A percentile compares a stretch with the other conserved stretches of the same genome.
These are phyloP conservation scores for Apostichopus californicus DNA, from an alignment of 35 echinoderm and acorn worm genomes.

Conservation along the genomic window DNA sequence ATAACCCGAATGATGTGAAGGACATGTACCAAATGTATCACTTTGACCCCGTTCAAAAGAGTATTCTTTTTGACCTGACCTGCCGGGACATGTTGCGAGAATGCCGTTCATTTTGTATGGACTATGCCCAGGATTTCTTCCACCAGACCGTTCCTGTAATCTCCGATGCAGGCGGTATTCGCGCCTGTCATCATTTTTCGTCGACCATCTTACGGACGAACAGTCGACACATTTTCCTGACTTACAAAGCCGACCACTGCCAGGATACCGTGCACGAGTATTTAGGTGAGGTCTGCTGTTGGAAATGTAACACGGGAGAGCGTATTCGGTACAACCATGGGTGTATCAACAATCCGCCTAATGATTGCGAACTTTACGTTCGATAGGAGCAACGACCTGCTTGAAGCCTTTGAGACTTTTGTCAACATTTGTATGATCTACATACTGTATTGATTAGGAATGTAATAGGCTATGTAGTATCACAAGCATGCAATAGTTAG, in stretches of 20 bases:
- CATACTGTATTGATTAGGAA: no score
- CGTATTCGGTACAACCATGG: conserved; percentile 20
- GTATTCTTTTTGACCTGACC: conserved; percentile 32
- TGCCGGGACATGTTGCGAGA: not conserved
- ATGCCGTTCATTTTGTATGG: conserved; percentile 19
- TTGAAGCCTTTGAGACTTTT: no score
- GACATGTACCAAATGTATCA: conserved; percentile 35
- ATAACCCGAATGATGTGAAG: conserved; percentile 18
- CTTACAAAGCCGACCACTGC: conserved; percentile 49
- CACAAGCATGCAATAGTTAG: no score
- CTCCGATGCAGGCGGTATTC: not conserved
- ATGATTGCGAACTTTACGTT: conserved; percentile 4
- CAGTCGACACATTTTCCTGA: conserved; percentile 7
- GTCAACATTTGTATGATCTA: no score
- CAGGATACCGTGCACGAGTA: conserved; percentile 32
- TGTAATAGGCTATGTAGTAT: no score
- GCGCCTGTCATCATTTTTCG: conserved; percentile 35
- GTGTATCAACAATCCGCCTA: conserved; percentile 13
- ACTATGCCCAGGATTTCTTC: not conserved
- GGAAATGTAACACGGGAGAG: conserved; percentile 13
- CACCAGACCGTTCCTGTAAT: conserved; percentile 30
- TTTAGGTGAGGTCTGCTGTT: conserved; percentile 39
- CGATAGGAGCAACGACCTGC: not conserved
- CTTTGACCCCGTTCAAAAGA: conserved; percentile 31
- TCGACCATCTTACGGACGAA: conserved; percentile 16